Evolutionary conservation across 2,888 invertebrate genomes (phyloP).

Genomic region (Bhutanitis thaidina): DNA sequence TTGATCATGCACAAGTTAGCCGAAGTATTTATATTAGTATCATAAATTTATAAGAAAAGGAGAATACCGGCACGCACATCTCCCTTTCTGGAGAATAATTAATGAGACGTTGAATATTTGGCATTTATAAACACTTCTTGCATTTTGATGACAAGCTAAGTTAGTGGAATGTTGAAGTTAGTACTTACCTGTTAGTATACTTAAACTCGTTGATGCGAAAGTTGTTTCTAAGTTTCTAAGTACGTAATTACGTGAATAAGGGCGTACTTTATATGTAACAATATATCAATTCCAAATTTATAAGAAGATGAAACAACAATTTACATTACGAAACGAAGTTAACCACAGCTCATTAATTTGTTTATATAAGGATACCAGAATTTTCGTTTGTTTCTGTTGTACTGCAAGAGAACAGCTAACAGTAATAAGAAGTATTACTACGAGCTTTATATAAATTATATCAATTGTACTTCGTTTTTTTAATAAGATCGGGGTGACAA

Average conservation of each 20-base stretch:
- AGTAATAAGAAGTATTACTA: no score
- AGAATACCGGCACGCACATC: constrained; percentile 48
- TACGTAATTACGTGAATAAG: constrained; percentile 7
- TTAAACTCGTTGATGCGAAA: constrained; percentile 15
- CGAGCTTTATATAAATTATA: neutral
- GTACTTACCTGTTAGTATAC: constrained; percentile 11
- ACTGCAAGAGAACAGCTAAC: neutral
- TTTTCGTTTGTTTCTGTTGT: neutral
- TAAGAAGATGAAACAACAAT: neutral
- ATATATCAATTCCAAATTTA: neutral
- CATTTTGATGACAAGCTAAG: constrained; percentile 42
- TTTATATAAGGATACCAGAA: neutral
- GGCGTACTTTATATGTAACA: neutral
- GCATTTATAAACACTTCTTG: constrained; percentile 51
- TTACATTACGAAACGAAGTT: neutral
- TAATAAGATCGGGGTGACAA: no score
- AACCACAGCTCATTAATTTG: neutral
- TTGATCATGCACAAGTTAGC: constrained; percentile 49
- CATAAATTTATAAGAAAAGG: constrained; percentile 67
- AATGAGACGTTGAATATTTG: constrained; percentile 55
- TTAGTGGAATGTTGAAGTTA: constrained; percentile 27
- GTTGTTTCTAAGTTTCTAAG: constrained; percentile 15
- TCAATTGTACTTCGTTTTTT: no score
- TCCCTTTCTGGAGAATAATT: constrained; percentile 50
- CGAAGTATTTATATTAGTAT: constrained; percentile 69